Percentiles rank a stretch among this genome's conserved stretches.
These are phyloP conservation scores for Meandrina meandrites DNA, from an alignment of 92 coral and sea anemone genomes.

Conservation along the genomic window DNA sequence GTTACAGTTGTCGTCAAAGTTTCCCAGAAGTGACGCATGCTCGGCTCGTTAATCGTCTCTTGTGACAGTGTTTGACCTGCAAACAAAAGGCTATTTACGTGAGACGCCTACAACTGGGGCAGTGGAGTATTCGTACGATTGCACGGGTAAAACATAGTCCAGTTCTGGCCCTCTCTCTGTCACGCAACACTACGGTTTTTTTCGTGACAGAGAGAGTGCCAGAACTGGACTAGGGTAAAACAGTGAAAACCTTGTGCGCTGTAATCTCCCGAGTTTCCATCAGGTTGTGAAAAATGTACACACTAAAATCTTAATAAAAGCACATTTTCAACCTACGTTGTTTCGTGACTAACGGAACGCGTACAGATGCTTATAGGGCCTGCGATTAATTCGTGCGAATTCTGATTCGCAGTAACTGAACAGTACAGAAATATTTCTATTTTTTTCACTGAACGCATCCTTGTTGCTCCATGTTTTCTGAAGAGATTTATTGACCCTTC, in stretches of 20 bases:
- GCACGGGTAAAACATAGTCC: background rate
- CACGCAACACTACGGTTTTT: too few relatives aligned
- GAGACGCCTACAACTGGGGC: background rate
- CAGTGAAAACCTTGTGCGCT: too few relatives aligned
- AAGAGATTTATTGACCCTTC: background rate
- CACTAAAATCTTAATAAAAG: background rate
- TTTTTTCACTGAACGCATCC: background rate
- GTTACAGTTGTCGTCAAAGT: conserved; percentile 67
- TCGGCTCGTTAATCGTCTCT: conserved; percentile 60
- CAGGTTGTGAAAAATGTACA: too few relatives aligned
- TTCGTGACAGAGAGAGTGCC: too few relatives aligned
- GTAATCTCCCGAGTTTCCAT: too few relatives aligned
- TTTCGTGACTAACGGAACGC: background rate
- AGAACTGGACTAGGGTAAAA: too few relatives aligned
- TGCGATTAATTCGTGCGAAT: background rate
- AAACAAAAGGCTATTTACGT: background rate
- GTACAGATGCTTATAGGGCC: background rate
- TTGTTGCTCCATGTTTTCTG: background rate
- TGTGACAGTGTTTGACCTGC: conserved; percentile 71
- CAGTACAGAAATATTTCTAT: background rate
- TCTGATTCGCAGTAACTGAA: background rate
- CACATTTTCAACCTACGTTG: background rate
- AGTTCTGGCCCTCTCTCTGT: too few relatives aligned
- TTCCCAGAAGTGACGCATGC: conserved; percentile 92
- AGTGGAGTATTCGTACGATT: background rate